Evolutionary conservation across 2,113 vertebrate genomes (phyloP), one percentile per base, ranked within the genome.

Genomic region (Heloderma charlesbogerti): DNA sequence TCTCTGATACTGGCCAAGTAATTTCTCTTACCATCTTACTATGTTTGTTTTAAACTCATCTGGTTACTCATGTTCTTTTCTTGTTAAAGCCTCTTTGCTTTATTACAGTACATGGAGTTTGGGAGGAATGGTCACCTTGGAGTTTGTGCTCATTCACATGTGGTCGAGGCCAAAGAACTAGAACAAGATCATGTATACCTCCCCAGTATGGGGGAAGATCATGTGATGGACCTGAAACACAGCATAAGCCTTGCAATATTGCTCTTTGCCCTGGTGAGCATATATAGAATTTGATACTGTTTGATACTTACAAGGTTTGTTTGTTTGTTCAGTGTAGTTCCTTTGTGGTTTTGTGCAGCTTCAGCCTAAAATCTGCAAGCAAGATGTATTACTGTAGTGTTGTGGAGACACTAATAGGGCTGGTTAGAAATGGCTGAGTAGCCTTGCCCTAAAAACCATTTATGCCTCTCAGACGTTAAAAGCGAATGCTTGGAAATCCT

Each of bases 121-220:
- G 99, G 99, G 99, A 99, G 96, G 99, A 99, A 94, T 99, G 99
- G 99, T 99, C 99, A 95, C 99, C 99, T 13, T 99, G 99, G 99
- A 99, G 99, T 97, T 98, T 99, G 96, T 99, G 99, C 97, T 99
- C 99, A 84, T 99, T 99, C 97, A 99, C 99, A 80, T 99, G 99
- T 97, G 99, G 99, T 96, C 98, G 99, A 97, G 99, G 99, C 97
- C 99, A 99, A 97, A 99, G 99, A 97, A 99, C 99, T 92, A 98
- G 99, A 95, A 99, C 98, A 92, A 98, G 99, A 96, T 98, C 98
- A 69, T 99, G 99, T 96, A 98, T 98, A 90, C 99, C 99, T 93
- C 99, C 99, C 90, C 98, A 99, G 95, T 99, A 99, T 69, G 99
- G 99, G 95, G 99, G 99, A 96, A 97, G 99, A 96, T 98, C 98